A percentile compares a stretch with the other conserved stretches of the same genome.
phyloP scores from a whole-genome alignment of 2,888 invertebrate genomes.

The Rambutsinella grinnellia region DNA sequence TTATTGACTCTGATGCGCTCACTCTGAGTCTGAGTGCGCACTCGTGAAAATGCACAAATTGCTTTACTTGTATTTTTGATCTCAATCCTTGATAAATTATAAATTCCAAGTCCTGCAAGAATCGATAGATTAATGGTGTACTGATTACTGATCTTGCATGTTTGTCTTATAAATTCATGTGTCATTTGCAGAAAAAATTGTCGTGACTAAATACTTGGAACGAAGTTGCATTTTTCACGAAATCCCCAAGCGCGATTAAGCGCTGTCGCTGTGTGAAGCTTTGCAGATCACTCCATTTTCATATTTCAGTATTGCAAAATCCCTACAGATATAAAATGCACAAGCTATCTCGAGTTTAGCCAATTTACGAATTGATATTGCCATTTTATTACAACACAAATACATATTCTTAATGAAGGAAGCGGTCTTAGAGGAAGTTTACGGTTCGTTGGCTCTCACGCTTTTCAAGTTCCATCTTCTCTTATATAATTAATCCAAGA shows the following conservation, averaged over 20 bases:
- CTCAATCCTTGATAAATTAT: background rate
- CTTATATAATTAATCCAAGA: no score
- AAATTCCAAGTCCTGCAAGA: no score
- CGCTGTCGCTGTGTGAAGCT: no score
- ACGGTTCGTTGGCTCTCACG: slow-evolving; percentile 38
- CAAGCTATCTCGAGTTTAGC: background rate
- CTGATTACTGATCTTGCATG: no score
- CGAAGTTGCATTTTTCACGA: background rate
- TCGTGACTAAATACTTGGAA: background rate
- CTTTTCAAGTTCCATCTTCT: slow-evolving; percentile 9
- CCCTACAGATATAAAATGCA: background rate
- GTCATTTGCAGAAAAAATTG: background rate
- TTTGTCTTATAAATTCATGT: background rate
- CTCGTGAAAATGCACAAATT: no score
- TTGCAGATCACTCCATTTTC: no score
- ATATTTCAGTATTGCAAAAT: background rate
- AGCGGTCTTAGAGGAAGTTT: slow-evolving; percentile 19
- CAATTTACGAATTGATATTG: background rate
- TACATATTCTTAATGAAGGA: background rate
- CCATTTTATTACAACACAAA: background rate
- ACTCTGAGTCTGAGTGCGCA: no score
- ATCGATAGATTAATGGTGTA: no score
- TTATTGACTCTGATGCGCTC: no score
- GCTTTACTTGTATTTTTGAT: no score
- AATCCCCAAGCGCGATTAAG: no score